Evolutionary conservation across 92 coral and sea anemone genomes (phyloP), one percentile per base, ranked within the genome.

Genomic region (Zoanthus sansibaricus): DNA sequence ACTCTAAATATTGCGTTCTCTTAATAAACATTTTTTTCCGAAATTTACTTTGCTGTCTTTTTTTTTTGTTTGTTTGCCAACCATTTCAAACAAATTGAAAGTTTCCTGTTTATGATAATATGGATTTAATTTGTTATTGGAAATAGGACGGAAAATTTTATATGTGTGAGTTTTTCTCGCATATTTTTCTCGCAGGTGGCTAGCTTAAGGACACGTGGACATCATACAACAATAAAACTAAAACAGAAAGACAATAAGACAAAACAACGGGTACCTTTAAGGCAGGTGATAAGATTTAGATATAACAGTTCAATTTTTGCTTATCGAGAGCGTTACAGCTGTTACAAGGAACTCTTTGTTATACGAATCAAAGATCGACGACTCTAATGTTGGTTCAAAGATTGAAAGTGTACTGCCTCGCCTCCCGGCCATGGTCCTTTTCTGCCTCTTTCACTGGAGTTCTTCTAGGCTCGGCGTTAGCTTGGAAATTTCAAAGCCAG

Each of bases 351-450:
- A n/a, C 10, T 62, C 9, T n/a, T 62, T 62, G 0, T 17, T 7
- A 62, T 16, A 62, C n/a, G 69, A 62, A 62, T 9, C 69, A 62
- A 21, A 62, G 31, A 25, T 20, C 25, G 37, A 0, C 59, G 13
- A 20, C 33, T 13, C 45, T 46, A 37, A 25, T 49, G 59, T 80
- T 72, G 48, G 10, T 80, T 80, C 74, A 80, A 31, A 94, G 89
- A 72, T 59, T 91, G 45, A 79, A 85, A 25, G 87, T 64, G 9
- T 87, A 78, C 20, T 58, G 86, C 21, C 13, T 89, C 32, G 91
- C 93, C 21, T 25, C 76, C 12, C 89, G 96, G 3, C 96, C 96
- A 9, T 94, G 96, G 96, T 94, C 96, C 7, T 91, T 94, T 49
- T 72, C 96, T 0, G 96, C 94, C 9, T 91, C 94, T 3, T 67